Evolutionary conservation across 2,888 invertebrate genomes (phyloP).

Genomic region (Napeogenes sylphis): DNA sequence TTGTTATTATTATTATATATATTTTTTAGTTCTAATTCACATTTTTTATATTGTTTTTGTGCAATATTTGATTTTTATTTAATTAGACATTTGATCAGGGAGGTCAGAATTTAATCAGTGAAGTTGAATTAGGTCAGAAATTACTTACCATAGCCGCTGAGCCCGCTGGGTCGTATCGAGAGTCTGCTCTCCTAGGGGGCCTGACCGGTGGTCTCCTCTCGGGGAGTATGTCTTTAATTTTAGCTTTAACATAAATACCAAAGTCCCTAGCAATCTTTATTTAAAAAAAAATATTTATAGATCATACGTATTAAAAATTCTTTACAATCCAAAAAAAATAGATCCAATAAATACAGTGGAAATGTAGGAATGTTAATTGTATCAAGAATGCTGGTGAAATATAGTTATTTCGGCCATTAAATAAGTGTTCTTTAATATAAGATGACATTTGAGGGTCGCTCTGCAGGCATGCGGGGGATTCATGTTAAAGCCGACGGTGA

Average conservation of each 20-base stretch:
- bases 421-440: constrained; percentile 20
- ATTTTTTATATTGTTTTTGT: no score
- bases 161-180: no score
- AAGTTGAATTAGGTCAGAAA: no score
- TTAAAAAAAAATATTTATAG: background rate
- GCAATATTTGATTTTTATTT: no score
- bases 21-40: no score
- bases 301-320: background rate
- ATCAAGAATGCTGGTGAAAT: constrained; percentile 18
- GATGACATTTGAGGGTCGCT: constrained; percentile 23
- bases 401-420: constrained; percentile 13
- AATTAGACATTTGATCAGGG: no score
- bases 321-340: background rate
- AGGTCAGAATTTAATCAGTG: no score
- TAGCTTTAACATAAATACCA: background rate
- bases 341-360: constrained; percentile 16
- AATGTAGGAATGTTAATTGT: constrained; percentile 26
- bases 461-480: constrained; percentile 6
- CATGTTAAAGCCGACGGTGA: constrained; percentile 12
- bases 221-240: no score
- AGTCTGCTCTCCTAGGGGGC: no score
- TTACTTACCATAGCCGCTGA: no score
- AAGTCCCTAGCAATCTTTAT: background rate
- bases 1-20: no score
- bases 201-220: no score